Evolutionary conservation across 2,888 invertebrate species (phyloP), one percentile per base, ranked within the genome.

Genomic region (Notocelia uddmanniana): DNA sequence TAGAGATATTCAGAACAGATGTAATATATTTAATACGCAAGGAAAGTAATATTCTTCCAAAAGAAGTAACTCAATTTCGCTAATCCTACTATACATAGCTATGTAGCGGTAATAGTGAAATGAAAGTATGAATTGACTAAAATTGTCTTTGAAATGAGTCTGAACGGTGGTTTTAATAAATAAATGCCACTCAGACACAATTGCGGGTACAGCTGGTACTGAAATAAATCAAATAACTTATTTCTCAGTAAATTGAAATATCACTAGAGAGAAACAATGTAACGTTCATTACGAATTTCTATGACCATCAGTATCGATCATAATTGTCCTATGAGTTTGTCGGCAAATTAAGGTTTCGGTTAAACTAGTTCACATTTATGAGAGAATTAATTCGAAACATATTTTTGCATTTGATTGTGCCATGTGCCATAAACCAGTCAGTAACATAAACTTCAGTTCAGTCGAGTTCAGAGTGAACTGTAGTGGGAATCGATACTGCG

Each of bases 401-500:
- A 31, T 31, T 2, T 31, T 2, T 31, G 8, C 31, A 31, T 0
- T 31, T 31, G 0, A 31, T 9, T 31, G 41, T 45, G 6, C 15
- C 41, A 45, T 31, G 41, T 45, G 6, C 15, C 41, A 45, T 45
- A 45, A n/a, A n/a, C 41, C 15, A 45, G 41, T 13, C 41, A n/a
- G 15, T 45, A 48, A 13, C 8, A 68, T 6, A 31, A 8, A 69
- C 23, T 19, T 55, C 19, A 62, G 37, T 19, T 48, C 19, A 60
- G 34, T 48, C 19, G 37, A 69, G 3, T 64, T 19, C 52, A 45
- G 21, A 26, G 60, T 45, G 41, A 58, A 50, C 50, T 55, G 23
- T 58, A 70, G 64, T 55, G 45, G 41, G 48, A 66, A 60, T 57
- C 69, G 69, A 69, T 57, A 67, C 67, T 60, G 48, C 67, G 54